A percentile compares a stretch with the other conserved stretches of the same genome.
Evolutionary conservation across 2,113 vertebrate species (phyloP).

Genomic region (Rostratula benghalensis): DNA sequence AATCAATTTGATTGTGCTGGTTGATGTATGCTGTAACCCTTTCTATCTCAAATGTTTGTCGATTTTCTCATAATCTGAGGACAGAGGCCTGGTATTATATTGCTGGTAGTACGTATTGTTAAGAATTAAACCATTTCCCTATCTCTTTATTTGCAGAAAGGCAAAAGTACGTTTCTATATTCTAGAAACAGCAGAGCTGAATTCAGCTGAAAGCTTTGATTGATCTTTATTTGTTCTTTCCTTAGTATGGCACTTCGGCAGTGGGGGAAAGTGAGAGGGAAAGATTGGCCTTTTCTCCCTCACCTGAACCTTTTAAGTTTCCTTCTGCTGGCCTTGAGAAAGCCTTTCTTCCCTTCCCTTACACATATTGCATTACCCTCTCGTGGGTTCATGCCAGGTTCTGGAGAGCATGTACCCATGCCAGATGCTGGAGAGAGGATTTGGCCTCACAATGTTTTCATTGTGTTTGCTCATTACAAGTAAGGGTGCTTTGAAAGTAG

Average conservation of each 20-base stretch:
- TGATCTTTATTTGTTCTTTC: background rate
- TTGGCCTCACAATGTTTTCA: slow-evolving; percentile 19
- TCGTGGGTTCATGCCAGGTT: background rate
- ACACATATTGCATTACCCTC: background rate
- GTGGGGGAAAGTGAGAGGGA: background rate
- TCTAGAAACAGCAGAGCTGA: background rate
- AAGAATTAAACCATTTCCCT: background rate
- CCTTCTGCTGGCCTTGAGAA: background rate
- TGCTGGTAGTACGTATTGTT: background rate
- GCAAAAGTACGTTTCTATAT: background rate
- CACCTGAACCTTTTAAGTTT: background rate
- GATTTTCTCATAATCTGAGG: background rate
- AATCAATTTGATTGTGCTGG: background rate
- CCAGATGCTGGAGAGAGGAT: background rate
- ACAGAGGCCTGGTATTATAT: background rate
- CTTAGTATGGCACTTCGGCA: background rate
- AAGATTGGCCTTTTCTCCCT: background rate
- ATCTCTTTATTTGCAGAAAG: background rate
- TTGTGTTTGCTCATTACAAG: background rate
- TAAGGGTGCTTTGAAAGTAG: background rate
- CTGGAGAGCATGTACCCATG: background rate
- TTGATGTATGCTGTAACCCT: background rate
- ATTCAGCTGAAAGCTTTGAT: background rate
- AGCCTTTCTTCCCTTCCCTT: background rate
- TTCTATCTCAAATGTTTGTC: background rate